phyloP scores from a whole-genome alignment of 2,888 invertebrate species.

The Athalia rosae region DNA sequence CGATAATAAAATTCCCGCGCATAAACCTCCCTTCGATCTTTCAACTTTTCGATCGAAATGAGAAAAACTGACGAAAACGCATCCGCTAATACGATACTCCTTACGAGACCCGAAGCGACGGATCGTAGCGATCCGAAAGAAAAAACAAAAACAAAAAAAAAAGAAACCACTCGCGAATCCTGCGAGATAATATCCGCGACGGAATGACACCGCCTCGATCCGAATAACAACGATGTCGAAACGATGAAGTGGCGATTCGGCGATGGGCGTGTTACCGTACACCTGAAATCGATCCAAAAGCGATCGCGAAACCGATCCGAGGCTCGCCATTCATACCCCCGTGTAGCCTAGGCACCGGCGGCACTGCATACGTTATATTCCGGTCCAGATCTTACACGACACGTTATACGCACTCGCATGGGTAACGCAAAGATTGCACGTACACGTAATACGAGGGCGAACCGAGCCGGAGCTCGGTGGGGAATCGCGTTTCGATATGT shows the following conservation, averaged over 20 bases:
- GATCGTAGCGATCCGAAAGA: too few species aligned
- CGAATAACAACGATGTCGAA: neutral
- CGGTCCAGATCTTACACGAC: conserved; percentile 19
- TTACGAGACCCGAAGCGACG: too few species aligned
- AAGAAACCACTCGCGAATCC: too few species aligned
- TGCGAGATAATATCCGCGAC: too few species aligned
- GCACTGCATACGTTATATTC: conserved; percentile 11
- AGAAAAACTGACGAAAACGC: too few species aligned
- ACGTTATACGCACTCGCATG: neutral
- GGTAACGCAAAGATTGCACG: neutral
- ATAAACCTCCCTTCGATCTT: too few species aligned
- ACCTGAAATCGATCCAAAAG: conserved; percentile 30
- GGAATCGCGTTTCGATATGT: conserved; percentile 36
- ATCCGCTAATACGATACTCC: too few species aligned
- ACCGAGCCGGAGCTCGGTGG: conserved; percentile 36
- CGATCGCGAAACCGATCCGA: conserved; percentile 35
- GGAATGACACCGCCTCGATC: too few species aligned
- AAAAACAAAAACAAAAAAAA: too few species aligned
- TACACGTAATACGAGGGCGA: conserved; percentile 23
- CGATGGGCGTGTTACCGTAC: conserved; percentile 6
- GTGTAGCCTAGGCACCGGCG: too few species aligned
- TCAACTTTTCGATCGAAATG: too few species aligned
- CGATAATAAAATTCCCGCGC: neutral
- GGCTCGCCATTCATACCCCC: conserved; percentile 30
- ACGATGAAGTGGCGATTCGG: neutral